Conservation (phyloP, 2,113 vertebrate species). For the Vombatus ursinus region DNA sequence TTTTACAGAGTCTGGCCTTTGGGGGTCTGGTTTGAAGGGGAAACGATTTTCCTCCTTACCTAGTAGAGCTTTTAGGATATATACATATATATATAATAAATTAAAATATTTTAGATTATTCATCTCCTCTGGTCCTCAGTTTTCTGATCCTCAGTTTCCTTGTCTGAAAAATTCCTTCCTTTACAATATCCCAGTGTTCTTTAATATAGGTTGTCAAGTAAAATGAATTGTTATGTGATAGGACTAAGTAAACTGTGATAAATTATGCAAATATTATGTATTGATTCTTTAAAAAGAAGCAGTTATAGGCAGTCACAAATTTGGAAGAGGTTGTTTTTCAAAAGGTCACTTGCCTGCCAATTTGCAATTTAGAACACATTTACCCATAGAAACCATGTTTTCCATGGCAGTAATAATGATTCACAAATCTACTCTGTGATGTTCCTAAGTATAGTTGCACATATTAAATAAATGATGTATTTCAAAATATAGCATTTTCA, state of each 20-base stretch:
- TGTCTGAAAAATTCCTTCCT: not conserved
- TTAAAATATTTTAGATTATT: not conserved
- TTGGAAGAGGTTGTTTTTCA: not conserved
- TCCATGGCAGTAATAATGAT: not conserved
- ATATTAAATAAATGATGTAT: not conserved
- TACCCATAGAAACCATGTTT: not conserved
- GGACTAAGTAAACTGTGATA: not conserved
- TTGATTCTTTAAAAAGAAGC: not conserved
- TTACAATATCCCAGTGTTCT: not conserved
- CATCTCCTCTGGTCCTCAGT: not conserved
- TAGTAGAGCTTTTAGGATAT: not conserved
- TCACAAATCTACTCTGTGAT: not conserved
- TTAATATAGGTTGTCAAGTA: not conserved
- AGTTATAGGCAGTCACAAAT: not conserved
- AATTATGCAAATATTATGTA: not conserved
- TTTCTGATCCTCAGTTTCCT: not conserved
- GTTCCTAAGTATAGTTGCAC: not conserved
- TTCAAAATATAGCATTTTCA: not conserved
- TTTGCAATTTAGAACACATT: not conserved
- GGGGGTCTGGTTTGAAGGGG: not conserved
- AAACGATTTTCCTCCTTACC: not conserved
- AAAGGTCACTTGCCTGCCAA: not conserved
- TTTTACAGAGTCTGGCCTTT: not conserved
- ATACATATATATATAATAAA: not conserved
- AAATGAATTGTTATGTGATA: not conserved